phyloP scores from a whole-genome alignment of 2,797 vertebrate genomes.

The Acropternis orthonyx region DNA sequence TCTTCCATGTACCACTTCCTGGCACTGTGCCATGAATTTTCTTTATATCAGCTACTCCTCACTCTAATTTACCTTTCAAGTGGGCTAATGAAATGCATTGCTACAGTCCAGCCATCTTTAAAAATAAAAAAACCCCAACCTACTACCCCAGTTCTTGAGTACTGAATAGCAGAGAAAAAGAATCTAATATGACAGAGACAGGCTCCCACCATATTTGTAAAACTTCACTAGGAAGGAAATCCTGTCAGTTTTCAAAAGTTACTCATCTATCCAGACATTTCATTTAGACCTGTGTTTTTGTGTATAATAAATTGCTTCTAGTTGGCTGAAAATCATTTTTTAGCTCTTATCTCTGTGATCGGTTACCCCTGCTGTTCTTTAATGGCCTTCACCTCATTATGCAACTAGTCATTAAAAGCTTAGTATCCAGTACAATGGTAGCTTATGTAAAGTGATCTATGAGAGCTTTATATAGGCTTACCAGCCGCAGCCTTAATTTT shows the following conservation, averaged over 20 bases:
- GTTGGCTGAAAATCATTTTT: slow-evolving; percentile 79
- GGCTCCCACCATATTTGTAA: neutral
- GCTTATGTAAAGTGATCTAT: slow-evolving; percentile 89
- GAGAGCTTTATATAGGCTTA: slow-evolving; percentile 89
- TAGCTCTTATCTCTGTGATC: slow-evolving; percentile 78
- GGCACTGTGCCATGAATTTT: neutral
- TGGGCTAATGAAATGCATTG: slow-evolving; percentile 12
- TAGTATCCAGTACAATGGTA: slow-evolving; percentile 87
- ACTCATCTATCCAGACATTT: slow-evolving; percentile 66
- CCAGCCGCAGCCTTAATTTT: slow-evolving; percentile 94
- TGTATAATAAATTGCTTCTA: slow-evolving; percentile 81
- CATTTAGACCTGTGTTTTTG: slow-evolving; percentile 71
- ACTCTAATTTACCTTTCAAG: slow-evolving; percentile 52
- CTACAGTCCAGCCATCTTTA: neutral
- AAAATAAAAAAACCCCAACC: neutral
- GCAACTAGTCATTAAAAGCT: slow-evolving; percentile 89
- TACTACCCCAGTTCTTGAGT: neutral
- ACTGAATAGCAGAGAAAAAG: neutral
- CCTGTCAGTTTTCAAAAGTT: slow-evolving; percentile 66
- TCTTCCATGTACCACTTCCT: neutral
- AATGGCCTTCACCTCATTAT: slow-evolving; percentile 90
- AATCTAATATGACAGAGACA: neutral
- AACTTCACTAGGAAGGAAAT: slow-evolving; percentile 61
- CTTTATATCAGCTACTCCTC: neutral
- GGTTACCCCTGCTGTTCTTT: slow-evolving; percentile 74